Evolutionary conservation across 2,888 invertebrate genomes (phyloP).

Genomic region (Drosophila quinaria): DNA sequence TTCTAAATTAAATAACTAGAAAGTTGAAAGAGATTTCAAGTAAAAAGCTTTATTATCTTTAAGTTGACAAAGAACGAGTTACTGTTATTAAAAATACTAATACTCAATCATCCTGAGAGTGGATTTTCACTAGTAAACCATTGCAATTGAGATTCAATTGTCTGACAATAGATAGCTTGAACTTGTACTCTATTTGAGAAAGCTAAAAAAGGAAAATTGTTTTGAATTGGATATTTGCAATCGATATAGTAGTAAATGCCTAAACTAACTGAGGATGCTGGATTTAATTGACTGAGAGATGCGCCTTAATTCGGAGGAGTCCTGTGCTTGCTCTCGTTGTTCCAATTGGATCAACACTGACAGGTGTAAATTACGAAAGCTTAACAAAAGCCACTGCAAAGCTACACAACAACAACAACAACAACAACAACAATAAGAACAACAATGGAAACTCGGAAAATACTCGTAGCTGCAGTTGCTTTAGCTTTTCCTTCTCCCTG

Average conservation of each 20-base stretch:
- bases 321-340: background rate
- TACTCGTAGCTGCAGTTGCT: constrained; percentile 10
- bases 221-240: background rate
- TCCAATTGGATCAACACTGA: constrained; percentile 60
- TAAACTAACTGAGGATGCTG: background rate
- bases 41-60: too few relatives aligned
- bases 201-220: background rate
- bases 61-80: too few relatives aligned
- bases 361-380: constrained; percentile 75
- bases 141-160: too few relatives aligned
- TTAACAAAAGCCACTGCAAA: constrained; percentile 66
- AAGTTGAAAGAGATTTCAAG: too few relatives aligned
- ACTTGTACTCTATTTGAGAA: constrained; percentile 2
- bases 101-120: too few relatives aligned
- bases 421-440: background rate
- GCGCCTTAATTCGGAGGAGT: background rate
- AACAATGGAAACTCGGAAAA: constrained; percentile 8
- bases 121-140: too few relatives aligned
- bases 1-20: too few relatives aligned
- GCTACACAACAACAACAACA: constrained; percentile 18
- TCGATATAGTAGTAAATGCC: background rate
- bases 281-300: constrained; percentile 4
- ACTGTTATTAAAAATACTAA: too few relatives aligned
- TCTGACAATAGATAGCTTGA: too few relatives aligned
- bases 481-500: background rate